phyloP scores from a whole-genome alignment of 2,113 vertebrate genomes.

The Dicerorhinus sumatrensis region DNA sequence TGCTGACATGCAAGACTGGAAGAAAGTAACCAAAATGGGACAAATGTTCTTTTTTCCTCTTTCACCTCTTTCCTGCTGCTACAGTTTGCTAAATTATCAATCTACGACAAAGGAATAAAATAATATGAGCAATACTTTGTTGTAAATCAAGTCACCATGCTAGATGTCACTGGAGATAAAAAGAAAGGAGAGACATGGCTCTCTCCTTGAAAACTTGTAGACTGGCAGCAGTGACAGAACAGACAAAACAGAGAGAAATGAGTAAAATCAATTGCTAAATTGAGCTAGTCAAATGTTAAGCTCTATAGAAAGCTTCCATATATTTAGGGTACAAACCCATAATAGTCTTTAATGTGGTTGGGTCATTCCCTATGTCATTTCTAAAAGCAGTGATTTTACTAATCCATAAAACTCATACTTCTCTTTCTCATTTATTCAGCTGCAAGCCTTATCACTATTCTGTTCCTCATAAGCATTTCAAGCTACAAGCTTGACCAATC shows the following conservation, averaged over 20 bases:
- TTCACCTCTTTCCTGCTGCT: background rate
- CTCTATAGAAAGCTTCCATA: background rate
- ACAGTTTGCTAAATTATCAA: slow-evolving; percentile 1
- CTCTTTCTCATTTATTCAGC: slow-evolving; percentile 7
- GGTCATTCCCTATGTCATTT: background rate
- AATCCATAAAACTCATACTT: background rate
- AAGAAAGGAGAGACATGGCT: background rate
- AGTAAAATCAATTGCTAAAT: slow-evolving; percentile 1
- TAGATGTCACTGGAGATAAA: background rate
- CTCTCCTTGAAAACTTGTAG: background rate
- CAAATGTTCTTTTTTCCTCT: background rate
- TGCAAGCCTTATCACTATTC: background rate
- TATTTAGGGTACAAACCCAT: background rate
- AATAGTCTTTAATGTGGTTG: background rate
- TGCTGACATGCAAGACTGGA: background rate
- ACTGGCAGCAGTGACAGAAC: background rate
- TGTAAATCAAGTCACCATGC: background rate
- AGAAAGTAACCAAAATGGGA: slow-evolving; percentile 4
- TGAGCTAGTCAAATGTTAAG: background rate
- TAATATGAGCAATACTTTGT: background rate
- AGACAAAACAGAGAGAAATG: background rate
- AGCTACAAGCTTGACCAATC: background rate
- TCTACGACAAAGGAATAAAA: background rate
- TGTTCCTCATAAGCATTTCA: slow-evolving; percentile 35
- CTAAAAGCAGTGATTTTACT: slow-evolving; percentile 19